Evolutionary conservation across 2,888 invertebrate genomes (phyloP).

Genomic region (Hypselothyrea guttata): DNA sequence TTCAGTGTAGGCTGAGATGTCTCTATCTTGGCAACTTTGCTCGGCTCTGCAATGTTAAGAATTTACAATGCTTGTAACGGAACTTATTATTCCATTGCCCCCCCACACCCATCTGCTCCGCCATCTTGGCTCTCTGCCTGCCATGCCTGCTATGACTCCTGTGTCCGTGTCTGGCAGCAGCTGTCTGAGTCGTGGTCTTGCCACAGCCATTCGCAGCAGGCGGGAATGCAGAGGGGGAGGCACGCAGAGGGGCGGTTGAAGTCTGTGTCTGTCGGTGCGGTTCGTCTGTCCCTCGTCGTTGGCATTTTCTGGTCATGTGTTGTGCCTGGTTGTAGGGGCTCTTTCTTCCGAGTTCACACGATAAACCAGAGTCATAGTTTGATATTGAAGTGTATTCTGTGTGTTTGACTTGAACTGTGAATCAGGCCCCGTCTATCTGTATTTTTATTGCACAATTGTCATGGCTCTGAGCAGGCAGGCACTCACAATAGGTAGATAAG

Average conservation of each 20-base stretch:
- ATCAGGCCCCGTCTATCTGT: slow-evolving; percentile 14
- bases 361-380: neutral
- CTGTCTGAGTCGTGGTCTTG: slow-evolving; percentile 31
- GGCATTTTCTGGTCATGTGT: slow-evolving; percentile 51
- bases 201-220: slow-evolving; percentile 34
- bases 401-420: slow-evolving; percentile 6
- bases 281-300: too few species aligned
- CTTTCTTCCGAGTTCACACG: neutral
- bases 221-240: slow-evolving; percentile 4
- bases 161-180: slow-evolving; percentile 30
- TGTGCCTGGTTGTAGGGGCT: neutral
- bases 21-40: slow-evolving; percentile 28
- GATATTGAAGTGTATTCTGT: slow-evolving; percentile 27
- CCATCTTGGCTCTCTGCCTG: neutral
- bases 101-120: neutral
- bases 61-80: slow-evolving; percentile 63
- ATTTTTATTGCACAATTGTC: slow-evolving; percentile 37
- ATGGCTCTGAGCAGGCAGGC: slow-evolving; percentile 41
- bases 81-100: slow-evolving; percentile 61
- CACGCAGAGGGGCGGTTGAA: slow-evolving; percentile 12
- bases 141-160: neutral
- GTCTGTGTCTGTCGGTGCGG: slow-evolving; percentile 12
- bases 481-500: slow-evolving; percentile 27
- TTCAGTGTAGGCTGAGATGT: slow-evolving; percentile 20
- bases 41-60: slow-evolving; percentile 47